phyloP scores from a whole-genome alignment of 2,888 invertebrate genomes.

The Augochlorella aurata region DNA sequence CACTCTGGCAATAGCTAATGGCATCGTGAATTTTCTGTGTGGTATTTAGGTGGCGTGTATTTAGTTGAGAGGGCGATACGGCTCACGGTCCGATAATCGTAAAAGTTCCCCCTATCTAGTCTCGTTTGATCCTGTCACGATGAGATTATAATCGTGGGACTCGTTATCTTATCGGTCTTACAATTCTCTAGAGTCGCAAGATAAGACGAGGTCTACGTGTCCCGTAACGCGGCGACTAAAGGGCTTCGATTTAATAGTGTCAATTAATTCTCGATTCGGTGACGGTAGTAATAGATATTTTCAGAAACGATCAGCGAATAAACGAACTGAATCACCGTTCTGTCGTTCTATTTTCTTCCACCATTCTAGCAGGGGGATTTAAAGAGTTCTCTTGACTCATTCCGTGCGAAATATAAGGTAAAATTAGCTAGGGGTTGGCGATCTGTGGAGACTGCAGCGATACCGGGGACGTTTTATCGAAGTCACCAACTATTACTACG shows the following conservation, averaged over 20 bases:
- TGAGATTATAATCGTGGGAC: slow-evolving; percentile 51
- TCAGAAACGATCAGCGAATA: background rate
- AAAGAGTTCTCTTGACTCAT: background rate
- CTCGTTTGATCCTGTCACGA: slow-evolving; percentile 19
- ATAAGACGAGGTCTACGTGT: slow-evolving; percentile 57
- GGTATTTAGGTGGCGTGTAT: too few species aligned
- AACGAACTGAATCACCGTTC: background rate
- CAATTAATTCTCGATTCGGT: slow-evolving; percentile 20
- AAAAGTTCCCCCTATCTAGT: background rate
- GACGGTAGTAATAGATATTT: background rate
- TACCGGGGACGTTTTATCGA: too few species aligned
- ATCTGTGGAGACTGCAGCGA: too few species aligned
- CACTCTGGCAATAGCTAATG: too few species aligned
- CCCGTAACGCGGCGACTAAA: slow-evolving; percentile 15
- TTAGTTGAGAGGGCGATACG: background rate
- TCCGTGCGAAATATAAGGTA: background rate
- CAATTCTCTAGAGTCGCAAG: slow-evolving; percentile 58
- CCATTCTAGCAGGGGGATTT: background rate
- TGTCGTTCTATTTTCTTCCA: background rate
- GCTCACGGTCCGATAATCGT: background rate
- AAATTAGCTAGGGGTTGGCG: too few species aligned
- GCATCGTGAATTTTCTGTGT: too few species aligned
- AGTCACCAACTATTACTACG: too few species aligned
- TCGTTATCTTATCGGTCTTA: slow-evolving; percentile 62
- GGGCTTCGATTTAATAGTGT: slow-evolving; percentile 15